Evolutionary conservation across 1,140 invertebrate species (phyloP).

Genomic region (Drosophila pruinosa): DNA sequence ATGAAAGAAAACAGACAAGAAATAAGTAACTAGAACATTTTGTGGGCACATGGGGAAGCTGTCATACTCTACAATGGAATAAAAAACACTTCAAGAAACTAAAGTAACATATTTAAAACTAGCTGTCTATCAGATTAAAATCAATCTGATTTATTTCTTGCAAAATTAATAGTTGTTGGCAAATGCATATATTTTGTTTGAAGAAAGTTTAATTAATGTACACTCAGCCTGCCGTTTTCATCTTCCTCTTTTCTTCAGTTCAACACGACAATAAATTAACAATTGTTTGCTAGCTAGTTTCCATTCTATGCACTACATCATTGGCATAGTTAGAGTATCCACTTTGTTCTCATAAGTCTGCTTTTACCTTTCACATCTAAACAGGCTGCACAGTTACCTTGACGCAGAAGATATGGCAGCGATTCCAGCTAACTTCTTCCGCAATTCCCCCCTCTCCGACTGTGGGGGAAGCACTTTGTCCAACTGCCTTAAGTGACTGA

Average conservation of each 20-base stretch:
- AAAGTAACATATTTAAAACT: too few relatives aligned
- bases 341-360: slow-evolving; percentile 8
- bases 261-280: not conserved
- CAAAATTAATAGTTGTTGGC: too few relatives aligned
- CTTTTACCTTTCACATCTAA: slow-evolving; percentile 6
- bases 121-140: too few relatives aligned
- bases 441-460: not conserved
- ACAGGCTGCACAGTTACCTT: slow-evolving; percentile 4
- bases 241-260: too few relatives aligned
- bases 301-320: not conserved
- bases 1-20: slow-evolving; percentile 10
- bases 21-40: slow-evolving; percentile 1
- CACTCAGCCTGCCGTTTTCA: not conserved
- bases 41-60: not conserved
- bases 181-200: too few relatives aligned
- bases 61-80: not conserved
- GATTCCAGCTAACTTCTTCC: slow-evolving; percentile 8
- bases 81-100: not conserved
- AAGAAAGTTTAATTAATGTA: not conserved
- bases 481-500: slow-evolving; percentile 79
- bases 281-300: not conserved
- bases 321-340: not conserved
- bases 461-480: slow-evolving; percentile 46
- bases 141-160: too few relatives aligned
- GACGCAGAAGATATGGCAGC: slow-evolving; percentile 9